Evolutionary conservation across 2,113 vertebrate genomes (phyloP).

Genomic region (Engraulis encrasicolus): DNA sequence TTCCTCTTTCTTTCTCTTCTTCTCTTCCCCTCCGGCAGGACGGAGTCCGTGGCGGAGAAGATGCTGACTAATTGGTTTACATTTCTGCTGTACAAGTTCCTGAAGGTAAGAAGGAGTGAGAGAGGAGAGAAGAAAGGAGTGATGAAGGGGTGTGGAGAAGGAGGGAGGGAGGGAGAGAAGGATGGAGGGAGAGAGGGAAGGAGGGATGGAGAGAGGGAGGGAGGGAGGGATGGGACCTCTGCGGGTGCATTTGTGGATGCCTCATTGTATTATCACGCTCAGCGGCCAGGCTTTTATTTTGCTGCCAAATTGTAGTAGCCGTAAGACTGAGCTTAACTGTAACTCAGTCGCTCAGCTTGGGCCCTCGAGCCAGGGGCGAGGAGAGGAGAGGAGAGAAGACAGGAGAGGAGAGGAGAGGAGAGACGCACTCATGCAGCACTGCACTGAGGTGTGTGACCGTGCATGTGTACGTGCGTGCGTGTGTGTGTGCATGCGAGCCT

Average conservation of each 20-base stretch:
- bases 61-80: conserved; percentile 93
- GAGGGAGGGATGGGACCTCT: too few species aligned
- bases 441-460: not conserved
- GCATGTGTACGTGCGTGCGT: not conserved
- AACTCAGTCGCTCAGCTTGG: too few species aligned
- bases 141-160: too few species aligned
- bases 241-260: not conserved
- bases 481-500: too few species aligned
- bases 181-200: too few species aligned
- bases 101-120: conserved; percentile 81
- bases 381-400: not conserved
- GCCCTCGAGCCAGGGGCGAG: too few species aligned
- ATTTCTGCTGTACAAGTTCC: conserved; percentile 88
- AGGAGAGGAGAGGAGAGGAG: not conserved
- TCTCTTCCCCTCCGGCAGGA: conserved; percentile 72
- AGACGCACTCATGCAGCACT: not conserved
- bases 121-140: too few species aligned
- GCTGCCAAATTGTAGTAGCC: not conserved
- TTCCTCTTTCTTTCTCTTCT: conserved; percentile 19
- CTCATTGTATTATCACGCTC: not conserved
- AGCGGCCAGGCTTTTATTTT: not conserved
- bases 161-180: too few species aligned
- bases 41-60: conserved; percentile 89
- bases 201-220: too few species aligned
- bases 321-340: too few species aligned